Base-by-base conservation (phyloP, 2,888 invertebrate genomes). In the Cabera pusaria region DNA sequence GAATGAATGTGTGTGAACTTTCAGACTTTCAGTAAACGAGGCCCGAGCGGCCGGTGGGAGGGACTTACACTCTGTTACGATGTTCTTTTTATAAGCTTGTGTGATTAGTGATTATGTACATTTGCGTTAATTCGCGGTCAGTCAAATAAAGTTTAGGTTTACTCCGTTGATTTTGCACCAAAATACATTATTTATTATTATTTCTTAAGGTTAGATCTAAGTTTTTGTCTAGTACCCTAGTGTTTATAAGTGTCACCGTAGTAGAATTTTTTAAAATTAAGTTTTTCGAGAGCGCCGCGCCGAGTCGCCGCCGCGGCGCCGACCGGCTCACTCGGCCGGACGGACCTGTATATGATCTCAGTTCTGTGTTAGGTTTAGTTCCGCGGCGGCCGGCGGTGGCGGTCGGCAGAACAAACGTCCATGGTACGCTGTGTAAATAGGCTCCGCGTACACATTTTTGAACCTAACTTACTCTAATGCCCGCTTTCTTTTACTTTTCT, bases 381-480 rank as follows among this genome's bases (percentile, higher is more conserved):
- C 52, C 44, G 38, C 44, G 49, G 51, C 59, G 52, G 54, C 64
- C 62, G 68, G 44, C 57, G 64, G 58, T 66, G 66, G 72, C 59
- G 64, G 65, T 52, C 51, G 65, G 75, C 64, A 79, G 82, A 82
- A 80, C 68, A 83, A 85, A 86, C 87, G 88, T 88, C 88, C 88
- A 88, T 82, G 69, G 86, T 88, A 84, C 87, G 87, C 87, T 78
- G 87, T 86, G 85, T 86, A 86, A 70, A 81, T 85, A 85, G 72
- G 73, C 85, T 83, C 85, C 82, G 87, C 87, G 87, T 87, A 86
- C 87, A 76, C 78, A 78, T 77, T 83, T 72, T 84, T 70, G 76
- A 85, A 79, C 80, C 79, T 84, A 76, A 79, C 79, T 78, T 36
- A 80, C 69, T 73, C 74, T 65, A 76, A 79, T 65, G 70, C 82